Evolutionary conservation across 1,140 invertebrate genomes (phyloP).

Genomic region (Brachionus rotundiformis): DNA sequence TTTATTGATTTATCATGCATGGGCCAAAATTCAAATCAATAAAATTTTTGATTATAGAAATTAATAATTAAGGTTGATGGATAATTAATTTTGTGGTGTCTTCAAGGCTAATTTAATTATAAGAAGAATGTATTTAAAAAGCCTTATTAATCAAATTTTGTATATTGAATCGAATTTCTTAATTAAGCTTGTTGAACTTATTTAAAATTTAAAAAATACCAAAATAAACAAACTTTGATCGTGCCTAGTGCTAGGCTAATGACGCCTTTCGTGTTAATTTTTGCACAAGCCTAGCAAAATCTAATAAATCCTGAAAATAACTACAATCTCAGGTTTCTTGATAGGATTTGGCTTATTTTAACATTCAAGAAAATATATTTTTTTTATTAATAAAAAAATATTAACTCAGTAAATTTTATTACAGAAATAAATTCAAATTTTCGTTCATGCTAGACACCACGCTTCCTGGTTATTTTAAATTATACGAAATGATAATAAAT

Average conservation of each 20-base stretch:
- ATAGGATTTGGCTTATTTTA: neutral
- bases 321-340: neutral
- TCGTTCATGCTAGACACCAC: neutral
- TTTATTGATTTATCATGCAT: constrained; percentile 1
- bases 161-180: neutral
- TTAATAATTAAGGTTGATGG: too few relatives aligned
- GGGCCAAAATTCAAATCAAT: neutral
- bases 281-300: neutral
- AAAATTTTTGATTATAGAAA: too few relatives aligned
- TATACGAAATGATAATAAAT: neutral
- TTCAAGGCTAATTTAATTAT: neutral
- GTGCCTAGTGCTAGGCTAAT: neutral
- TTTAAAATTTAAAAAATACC: neutral
- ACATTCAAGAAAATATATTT: neutral
- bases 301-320: neutral
- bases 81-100: neutral
- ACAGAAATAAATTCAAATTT: neutral
- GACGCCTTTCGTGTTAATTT: neutral
- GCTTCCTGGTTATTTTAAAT: neutral
- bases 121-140: neutral
- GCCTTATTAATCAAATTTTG: neutral
- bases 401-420: neutral
- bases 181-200: neutral
- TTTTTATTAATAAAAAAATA: neutral
- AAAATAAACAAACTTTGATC: neutral